These are phyloP conservation scores for Ericerus pela DNA, from an alignment of 1,140 invertebrate genomes.

Conservation along the genomic window DNA sequence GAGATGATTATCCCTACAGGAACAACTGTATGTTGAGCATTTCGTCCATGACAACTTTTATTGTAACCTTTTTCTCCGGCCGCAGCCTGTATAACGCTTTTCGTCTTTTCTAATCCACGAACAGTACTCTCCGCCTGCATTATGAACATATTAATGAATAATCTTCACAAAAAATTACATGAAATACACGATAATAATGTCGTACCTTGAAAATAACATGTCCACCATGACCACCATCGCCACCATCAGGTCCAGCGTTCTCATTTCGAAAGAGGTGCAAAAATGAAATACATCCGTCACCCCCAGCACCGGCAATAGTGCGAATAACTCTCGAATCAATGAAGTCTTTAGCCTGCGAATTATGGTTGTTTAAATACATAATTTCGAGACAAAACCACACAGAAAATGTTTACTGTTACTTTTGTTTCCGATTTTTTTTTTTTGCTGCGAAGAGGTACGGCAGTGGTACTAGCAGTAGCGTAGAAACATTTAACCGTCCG, in stretches of 20 bases:
- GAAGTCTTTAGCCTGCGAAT: constrained; percentile 41
- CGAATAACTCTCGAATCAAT: constrained; percentile 44
- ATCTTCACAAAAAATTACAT: too few species aligned
- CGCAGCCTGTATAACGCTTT: constrained; percentile 41
- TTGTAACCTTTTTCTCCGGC: constrained; percentile 55
- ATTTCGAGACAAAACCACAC: neutral
- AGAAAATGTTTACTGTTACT: neutral
- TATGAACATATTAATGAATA: neutral
- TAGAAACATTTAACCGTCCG: too few species aligned
- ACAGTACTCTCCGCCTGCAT: constrained; percentile 39
- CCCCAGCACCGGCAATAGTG: constrained; percentile 65
- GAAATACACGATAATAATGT: constrained; percentile 2
- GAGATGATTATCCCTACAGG: constrained; percentile 32
- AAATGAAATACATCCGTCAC: constrained; percentile 82
- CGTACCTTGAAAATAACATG: constrained; percentile 77
- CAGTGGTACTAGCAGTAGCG: too few species aligned
- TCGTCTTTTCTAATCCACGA: constrained; percentile 57
- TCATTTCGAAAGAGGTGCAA: constrained; percentile 62
- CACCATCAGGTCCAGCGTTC: constrained; percentile 84
- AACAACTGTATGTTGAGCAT: constrained; percentile 59
- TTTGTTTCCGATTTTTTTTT: neutral
- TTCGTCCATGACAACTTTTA: constrained; percentile 74
- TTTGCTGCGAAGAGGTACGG: neutral
- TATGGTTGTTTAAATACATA: neutral
- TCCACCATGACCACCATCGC: constrained; percentile 93